phyloP scores from a whole-genome alignment of 2,113 vertebrate species.

The Oxygymnocypris stewartii region DNA sequence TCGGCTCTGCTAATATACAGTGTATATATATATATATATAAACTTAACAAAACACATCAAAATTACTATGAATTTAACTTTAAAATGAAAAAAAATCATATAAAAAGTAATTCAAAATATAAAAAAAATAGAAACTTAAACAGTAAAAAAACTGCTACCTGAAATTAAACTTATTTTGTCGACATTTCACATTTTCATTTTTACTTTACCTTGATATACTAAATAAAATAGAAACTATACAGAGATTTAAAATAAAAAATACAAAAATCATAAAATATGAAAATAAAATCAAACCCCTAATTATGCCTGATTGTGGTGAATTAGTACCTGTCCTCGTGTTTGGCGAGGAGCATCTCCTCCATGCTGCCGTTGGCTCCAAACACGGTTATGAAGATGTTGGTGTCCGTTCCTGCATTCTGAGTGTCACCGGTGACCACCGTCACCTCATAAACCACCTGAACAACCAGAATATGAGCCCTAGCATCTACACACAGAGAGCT shows the following conservation, averaged over 20 bases:
- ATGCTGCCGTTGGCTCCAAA: conserved; percentile 91
- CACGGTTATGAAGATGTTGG: conserved; percentile 88
- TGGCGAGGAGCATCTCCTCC: conserved; percentile 88
- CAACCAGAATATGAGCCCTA: not conserved
- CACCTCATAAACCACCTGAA: conserved; percentile 87
- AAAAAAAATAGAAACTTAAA: not conserved
- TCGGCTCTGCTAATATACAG: no score
- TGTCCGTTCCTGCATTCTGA: conserved; percentile 84
- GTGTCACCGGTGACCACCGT: conserved; percentile 89
- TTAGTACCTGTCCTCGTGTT: conserved; percentile 86
- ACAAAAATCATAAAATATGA: no score
- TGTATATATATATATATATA: no score
- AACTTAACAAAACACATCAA: no score
- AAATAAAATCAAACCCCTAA: not conserved
- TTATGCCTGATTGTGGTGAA: no score
- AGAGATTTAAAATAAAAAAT: no score
- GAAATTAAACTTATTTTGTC: not conserved
- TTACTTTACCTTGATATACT: not conserved
- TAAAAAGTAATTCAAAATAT: not conserved
- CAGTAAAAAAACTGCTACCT: not conserved
- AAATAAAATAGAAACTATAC: no score
- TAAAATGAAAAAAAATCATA: no score
- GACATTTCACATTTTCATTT: not conserved
- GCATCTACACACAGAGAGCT: not conserved
- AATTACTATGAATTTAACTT: no score